These are phyloP conservation scores for Eupithecia subfuscata DNA, from an alignment of 2,888 invertebrate genomes.

Conservation along the genomic window DNA sequence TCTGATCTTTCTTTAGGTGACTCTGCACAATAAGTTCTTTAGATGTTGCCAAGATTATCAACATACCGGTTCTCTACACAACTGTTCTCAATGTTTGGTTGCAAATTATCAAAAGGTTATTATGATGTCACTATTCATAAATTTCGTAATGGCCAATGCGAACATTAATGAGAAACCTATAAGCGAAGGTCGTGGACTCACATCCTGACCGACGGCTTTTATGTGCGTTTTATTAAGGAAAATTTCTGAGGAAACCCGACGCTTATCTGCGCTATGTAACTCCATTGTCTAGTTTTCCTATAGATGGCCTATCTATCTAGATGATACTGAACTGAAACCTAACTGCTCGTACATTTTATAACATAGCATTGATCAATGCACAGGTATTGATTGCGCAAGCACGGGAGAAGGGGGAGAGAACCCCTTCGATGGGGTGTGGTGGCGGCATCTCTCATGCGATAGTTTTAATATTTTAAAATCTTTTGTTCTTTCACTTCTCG, in stretches of 20 bases:
- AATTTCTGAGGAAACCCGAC: background rate
- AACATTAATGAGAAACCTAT: slow-evolving; percentile 2
- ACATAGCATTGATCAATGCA: background rate
- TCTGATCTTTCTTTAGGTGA: background rate
- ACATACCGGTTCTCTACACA: slow-evolving; percentile 9
- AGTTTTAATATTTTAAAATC: background rate
- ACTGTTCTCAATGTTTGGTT: slow-evolving; percentile 24
- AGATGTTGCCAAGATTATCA: background rate
- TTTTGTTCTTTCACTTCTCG: background rate
- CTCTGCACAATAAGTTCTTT: background rate
- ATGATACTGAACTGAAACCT: background rate
- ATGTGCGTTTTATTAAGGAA: background rate
- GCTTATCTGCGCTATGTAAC: background rate
- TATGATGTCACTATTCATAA: slow-evolving; percentile 42
- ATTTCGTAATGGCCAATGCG: slow-evolving; percentile 17
- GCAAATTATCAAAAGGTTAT: slow-evolving; percentile 48
- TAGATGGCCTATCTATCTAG: background rate
- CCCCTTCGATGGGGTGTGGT: background rate
- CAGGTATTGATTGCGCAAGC: background rate
- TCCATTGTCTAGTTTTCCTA: background rate
- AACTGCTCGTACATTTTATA: background rate
- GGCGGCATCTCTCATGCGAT: background rate
- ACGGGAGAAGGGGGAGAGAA: background rate
- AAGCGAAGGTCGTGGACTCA: slow-evolving; percentile 9
- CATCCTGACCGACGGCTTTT: slow-evolving; percentile 6